A percentile compares a stretch with the other conserved stretches of the same genome.
Conservation (phyloP, 2,113 vertebrate genomes). For the Rhinoptilus africanus region DNA sequence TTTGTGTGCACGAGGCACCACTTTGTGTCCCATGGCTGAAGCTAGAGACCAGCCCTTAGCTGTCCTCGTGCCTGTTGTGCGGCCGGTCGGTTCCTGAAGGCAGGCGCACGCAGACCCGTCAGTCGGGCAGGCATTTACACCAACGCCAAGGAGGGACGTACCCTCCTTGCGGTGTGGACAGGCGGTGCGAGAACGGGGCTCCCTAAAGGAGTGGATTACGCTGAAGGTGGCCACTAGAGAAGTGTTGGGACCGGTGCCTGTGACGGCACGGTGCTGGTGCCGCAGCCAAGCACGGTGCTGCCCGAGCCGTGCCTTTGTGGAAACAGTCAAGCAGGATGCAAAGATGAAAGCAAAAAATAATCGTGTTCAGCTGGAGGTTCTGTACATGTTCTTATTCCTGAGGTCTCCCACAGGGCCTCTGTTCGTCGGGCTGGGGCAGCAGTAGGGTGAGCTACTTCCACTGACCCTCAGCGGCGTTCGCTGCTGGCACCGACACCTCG, state of each 20-base stretch:
- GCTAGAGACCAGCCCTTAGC: neutral
- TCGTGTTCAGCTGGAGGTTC: neutral
- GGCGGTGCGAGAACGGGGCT: neutral
- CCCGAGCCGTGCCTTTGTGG: neutral
- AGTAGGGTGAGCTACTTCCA: neutral
- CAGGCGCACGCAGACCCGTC: neutral
- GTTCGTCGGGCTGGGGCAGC: neutral
- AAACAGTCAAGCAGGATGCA: neutral
- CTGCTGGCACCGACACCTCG: neutral
- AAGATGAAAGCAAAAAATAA: neutral
- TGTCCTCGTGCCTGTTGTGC: neutral
- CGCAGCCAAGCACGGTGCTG: neutral
- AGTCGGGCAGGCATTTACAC: neutral
- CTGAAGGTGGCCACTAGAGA: neutral
- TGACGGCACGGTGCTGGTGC: neutral
- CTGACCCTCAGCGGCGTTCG: neutral
- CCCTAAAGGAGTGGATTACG: neutral
- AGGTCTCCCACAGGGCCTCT: neutral
- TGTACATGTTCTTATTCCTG: neutral
- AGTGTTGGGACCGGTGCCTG: neutral
- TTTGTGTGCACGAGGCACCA: neutral
- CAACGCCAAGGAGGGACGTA: neutral
- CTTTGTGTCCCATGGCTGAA: accelerated
- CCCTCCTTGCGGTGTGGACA: neutral
- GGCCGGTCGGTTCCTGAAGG: neutral